Base-by-base conservation (phyloP, 2,113 vertebrate genomes). In the Corythaixoides concolor region DNA sequence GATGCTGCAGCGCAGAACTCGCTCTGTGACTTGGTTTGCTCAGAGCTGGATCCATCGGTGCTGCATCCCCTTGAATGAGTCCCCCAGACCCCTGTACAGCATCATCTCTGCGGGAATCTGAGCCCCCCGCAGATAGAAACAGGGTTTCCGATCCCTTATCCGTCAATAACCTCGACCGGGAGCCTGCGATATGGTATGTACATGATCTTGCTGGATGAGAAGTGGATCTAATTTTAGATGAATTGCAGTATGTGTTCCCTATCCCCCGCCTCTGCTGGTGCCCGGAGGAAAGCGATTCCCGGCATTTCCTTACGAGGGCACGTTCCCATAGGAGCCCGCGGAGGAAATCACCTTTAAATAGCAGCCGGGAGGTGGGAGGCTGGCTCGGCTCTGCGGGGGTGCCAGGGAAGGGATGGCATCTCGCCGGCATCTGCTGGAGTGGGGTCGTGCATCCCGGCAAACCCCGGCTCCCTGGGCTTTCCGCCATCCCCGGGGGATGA, bases 111-210 rank as follows among this genome's bases (percentile, higher is more conserved):
- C 0, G 0, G 3, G 45, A 85, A 4, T 23, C 19, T 11, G 70
- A 70, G 17, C 18, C 17, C 23, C 8, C 5, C 3, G 2, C 2
- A 2, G 56, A 37, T 10, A 23, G 35, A 67, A 74, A 3, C 3
- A 45, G 30, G 12, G 5, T 50, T 88, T 78, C 27, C 4, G 2
- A 11, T 53, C 70, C 62, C 0, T 0, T 32, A 12, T n/a, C 69
- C 22, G 1, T 55, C 43, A 24, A 77, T 26, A 58, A 20, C 55
- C 69, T 62, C 0, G 0, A 5, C 47, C 0, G 0, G 85, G 72
- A 86, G 32, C 90, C 73, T n/a, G 26, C 1, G 8, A 33, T 33
- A 3, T 35, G 67, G 32, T 16, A 3, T 2, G 4, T 3, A 2
- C 2, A 3, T 26, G 82, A 27, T 70, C 30, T 35, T 41, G 9